Conservation (phyloP, 2,888 invertebrate genomes). For the Watsonalla cultraria region DNA sequence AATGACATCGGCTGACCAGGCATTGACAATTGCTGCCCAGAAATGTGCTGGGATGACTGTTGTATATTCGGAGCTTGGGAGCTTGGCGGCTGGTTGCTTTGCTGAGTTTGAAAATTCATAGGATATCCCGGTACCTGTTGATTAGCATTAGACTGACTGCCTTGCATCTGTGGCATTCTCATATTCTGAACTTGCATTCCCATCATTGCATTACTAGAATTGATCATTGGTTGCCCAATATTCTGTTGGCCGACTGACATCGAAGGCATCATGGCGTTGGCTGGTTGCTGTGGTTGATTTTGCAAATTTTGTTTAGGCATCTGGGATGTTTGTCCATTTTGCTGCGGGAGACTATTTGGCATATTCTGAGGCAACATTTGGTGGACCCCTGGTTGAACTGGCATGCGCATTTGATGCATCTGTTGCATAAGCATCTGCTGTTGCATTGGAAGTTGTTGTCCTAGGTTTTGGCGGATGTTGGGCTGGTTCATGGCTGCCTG, state of each 20-base stretch:
- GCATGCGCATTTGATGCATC: conserved; percentile 67
- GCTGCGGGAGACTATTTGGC: conserved; percentile 44
- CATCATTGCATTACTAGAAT: conserved; percentile 51
- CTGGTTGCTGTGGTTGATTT: conserved; percentile 43
- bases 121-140: conserved; percentile 53
- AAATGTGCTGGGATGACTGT: conserved; percentile 18
- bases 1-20: conserved; percentile 27
- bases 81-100: conserved; percentile 36
- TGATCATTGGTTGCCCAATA: conserved; percentile 44
- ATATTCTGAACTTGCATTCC: conserved; percentile 65
- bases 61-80: conserved; percentile 43
- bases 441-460: conserved; percentile 51
- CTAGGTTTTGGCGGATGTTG: conserved; percentile 45
- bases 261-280: conserved; percentile 45
- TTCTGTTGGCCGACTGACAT: conserved; percentile 52
- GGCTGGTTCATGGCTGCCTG: conserved; percentile 49
- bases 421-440: conserved; percentile 64
- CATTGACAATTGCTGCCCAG: conserved; percentile 29
- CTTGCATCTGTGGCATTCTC: conserved; percentile 61
- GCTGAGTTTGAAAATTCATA: conserved; percentile 48
- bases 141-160: conserved; percentile 42
- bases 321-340: conserved; percentile 43
- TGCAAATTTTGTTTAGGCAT: conserved; percentile 47
- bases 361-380: conserved; percentile 48
- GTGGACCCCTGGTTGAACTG: conserved; percentile 51